Base-by-base conservation (phyloP, 2,888 invertebrate genomes). In the Erebia aethiops region DNA sequence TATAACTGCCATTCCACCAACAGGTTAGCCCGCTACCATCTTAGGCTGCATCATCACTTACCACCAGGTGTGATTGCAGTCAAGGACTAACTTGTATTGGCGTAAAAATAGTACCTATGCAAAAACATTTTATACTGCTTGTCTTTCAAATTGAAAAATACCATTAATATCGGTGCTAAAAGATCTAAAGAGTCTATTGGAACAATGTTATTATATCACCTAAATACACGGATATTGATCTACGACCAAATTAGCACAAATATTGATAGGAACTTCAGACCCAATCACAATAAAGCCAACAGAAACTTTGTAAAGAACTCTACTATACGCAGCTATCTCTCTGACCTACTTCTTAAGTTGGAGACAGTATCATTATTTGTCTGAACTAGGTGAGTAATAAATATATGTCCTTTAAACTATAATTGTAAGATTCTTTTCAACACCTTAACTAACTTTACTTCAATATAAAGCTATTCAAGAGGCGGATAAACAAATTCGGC, bases 261-360 rank as follows among this genome's bases (percentile, higher is more conserved):
- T 43, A 60, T 60, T 43, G 16, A 60, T 60, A 10, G 41, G 16
- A 60, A 43, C 60, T 60, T 41, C n/a, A 35, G 41, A 16, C 9
- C 60, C 41, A 60, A 60, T 41, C 41, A 60, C 16, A 60, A 60
- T 60, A 41, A 43, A 60, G 60, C 60, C 16, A 35, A 35, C 43
- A 60, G 35, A 60, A 43, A 43, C 60, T 60, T 60, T n/a, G 41
- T 16, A 43, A 60, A 60, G 41, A 41, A 43, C 10, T 51, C 49
- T 52, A 16, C 9, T 56, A 56, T 21, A 56, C 56, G 13, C 13
- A 18, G 21, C 21, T 21, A 21, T 56, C 13, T 57, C 13, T 57
- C 21, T 26, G 60, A 41, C 41, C 16, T 16, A 60, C 16, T 35
- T n/a, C 41, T 41, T 58, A 8, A 43, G 56, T 56, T 56, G 2